Evolutionary conservation across 2,888 invertebrate genomes (phyloP), one percentile per base, ranked within the genome.

Genomic region (Bellardia pandia): DNA sequence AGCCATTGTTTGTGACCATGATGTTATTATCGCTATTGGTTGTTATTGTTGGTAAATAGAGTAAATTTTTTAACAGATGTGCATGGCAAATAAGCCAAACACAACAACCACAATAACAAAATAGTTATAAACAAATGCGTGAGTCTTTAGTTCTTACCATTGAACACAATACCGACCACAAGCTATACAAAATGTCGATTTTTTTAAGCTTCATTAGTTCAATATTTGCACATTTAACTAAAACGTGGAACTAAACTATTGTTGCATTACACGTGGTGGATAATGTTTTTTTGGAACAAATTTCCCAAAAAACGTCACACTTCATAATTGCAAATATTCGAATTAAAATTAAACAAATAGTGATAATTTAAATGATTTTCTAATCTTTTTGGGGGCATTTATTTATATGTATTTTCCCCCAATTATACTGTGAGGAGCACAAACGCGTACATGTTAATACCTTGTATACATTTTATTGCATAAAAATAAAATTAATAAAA

Each of bases 1-100:
- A 53, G 85, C 58, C 23, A 66, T 76, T 53, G 40, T 64, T 53
- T 53, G 40, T 66, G 76, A 45, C 76, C 76, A 64, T 76, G 76
- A 76, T 11, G 37, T 14, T 58, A 16, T 51, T 60, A 14, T 14
- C 23, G 23, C 23, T 23, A 23, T 23, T 23, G 23, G 23, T 23
- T 23, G 23, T 23, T 23, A 23, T 23, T 23, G 23, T 23, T 23
- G 23, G 23, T 23, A 23, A 23, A 23, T 23, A 23, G 23, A 23
- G 23, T 16, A 51, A 60, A 37, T 37, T 51, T 76, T 58, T 51
- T 56, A 60, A 16, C 68, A 62, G 69, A 60, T 71, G 30, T 79
- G 3, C 58, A 30, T 62, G 16, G 40, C 40, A 71, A 60, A 51
- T 62, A n/a, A n/a, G 16, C 16, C n/a, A 23, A 23, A 23, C 3